A percentile compares a stretch with the other conserved stretches of the same genome.
Evolutionary conservation across 1,140 invertebrate species (phyloP).

Genomic region (Sarcophaga peregrina): DNA sequence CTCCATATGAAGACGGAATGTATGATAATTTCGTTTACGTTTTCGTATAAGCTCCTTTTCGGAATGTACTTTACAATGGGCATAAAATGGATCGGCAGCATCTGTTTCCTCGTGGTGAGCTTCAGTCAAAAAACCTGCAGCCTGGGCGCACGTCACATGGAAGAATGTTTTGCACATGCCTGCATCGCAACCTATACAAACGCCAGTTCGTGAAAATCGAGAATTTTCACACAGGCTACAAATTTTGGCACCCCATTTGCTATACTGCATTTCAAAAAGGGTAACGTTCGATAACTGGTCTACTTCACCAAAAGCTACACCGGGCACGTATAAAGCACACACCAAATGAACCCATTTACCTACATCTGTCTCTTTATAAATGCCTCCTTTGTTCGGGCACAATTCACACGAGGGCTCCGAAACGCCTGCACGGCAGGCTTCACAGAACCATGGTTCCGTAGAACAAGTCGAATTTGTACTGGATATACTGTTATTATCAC

Average conservation of each 20-base stretch:
- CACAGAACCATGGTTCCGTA: constrained; percentile 98
- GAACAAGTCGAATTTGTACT: constrained; percentile 91
- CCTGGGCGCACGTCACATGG: constrained; percentile 97
- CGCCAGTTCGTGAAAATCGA: constrained; percentile 87
- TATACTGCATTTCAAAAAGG: constrained; percentile 95
- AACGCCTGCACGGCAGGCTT: constrained; percentile 93
- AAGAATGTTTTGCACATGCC: constrained; percentile 98
- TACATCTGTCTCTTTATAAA: constrained; percentile 96
- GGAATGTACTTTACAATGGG: constrained; percentile 93
- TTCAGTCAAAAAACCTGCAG: constrained; percentile 91
- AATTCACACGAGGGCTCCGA: constrained; percentile 87
- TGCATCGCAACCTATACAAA: constrained; percentile 96
- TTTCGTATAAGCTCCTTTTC: constrained; percentile 83
- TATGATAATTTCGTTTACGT: constrained; percentile 88
- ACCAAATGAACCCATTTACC: constrained; percentile 98
- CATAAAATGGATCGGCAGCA: constrained; percentile 96
- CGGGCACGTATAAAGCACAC: constrained; percentile 95
- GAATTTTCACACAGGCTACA: constrained; percentile 90
- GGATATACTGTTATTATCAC: constrained; percentile 89
- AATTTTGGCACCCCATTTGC: constrained; percentile 90
- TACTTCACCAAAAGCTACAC: constrained; percentile 97
- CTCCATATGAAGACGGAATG: constrained; percentile 82
- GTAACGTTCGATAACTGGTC: constrained; percentile 87
- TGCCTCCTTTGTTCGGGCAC: constrained; percentile 89
- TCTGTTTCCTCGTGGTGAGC: constrained; percentile 93